Evolutionary conservation across 30 jellyfish, hydroid and myxozoan species (phyloP).

Genomic region (Hydra vulgaris): DNA sequence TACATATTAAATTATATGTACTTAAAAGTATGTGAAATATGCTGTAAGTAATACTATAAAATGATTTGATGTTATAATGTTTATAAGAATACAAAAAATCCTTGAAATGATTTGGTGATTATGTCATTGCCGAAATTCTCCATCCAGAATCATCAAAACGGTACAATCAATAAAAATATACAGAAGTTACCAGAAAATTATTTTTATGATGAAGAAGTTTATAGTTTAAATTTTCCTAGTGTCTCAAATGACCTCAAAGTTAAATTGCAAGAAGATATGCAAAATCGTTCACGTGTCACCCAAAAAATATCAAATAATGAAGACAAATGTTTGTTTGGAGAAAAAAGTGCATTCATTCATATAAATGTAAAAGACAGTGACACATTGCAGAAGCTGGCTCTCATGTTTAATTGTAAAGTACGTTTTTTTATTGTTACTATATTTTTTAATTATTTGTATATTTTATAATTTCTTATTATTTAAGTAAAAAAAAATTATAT

Average conservation of each 20-base stretch:
- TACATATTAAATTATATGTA: too few species aligned
- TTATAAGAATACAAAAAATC: not conserved
- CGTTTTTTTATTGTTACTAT: not conserved
- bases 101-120: not conserved
- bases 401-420: conserved; percentile 21
- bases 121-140: not conserved
- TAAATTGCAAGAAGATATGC: not conserved
- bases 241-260: not conserved
- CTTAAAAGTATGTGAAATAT: too few species aligned
- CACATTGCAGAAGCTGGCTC: conserved; percentile 25
- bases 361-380: conserved; percentile 4
- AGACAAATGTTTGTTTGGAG: conserved; percentile 10
- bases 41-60: too few species aligned
- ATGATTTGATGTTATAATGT: too few species aligned
- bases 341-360: conserved; percentile 6
- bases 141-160: not conserved
- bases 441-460: too few species aligned
- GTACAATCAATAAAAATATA: too few species aligned
- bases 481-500: too few species aligned
- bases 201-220: not conserved
- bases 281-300: not conserved
- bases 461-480: too few species aligned
- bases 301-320: not conserved
- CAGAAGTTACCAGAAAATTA: not conserved
- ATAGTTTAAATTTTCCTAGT: not conserved